Evolutionary conservation across 2,113 vertebrate species (phyloP), one percentile per base, ranked within the genome.

Genomic region (Synchiropus splendidus): DNA sequence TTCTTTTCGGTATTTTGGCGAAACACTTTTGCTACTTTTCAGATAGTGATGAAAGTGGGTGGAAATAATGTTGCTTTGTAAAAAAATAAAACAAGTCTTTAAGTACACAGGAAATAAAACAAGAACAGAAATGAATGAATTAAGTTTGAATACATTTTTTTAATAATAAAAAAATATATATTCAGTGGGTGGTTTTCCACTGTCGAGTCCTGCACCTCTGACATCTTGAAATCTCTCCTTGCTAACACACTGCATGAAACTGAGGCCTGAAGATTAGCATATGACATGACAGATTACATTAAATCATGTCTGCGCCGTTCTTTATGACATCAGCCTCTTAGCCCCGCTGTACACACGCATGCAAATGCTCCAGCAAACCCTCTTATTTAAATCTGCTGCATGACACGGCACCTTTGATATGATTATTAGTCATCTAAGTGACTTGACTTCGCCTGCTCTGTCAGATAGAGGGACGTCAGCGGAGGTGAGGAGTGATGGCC

Each of bases 271-370:
- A 96, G 89, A 98, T 98, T 97, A 97, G 92, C 92, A 96, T 96
- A 95, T 92, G 90, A 95, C 93, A 96, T 90, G 92, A 94, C 92
- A 95, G 92, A 94, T 94, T 92, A 94, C 92, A 93, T 95, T 94
- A 93, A 94, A 89, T 92, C 90, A 89, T 86, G 89, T 90, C 90
- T 89, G 90, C 78, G 80, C 80, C 66, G 81, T 85, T 84, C 89
- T 94, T 93, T 91, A 92, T 90, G 89, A 90, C 90, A 92, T 97
- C 93, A 95, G 92, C 91, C 89, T 92, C 91, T 98, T 92, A 93
- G 89, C 89, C 89, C 82, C 77, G 85, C 89, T 87, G 85, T 83
- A 89, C 86, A 61, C 82, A 89, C 85, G 85, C 90, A 95, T 96
- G 92, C 92, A 94, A 94, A 97, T 94, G 85, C 86, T 88, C 88